These are phyloP conservation scores for Mellilla xanthometata DNA, from an alignment of 2,888 invertebrate species.

Conservation along the genomic window DNA sequence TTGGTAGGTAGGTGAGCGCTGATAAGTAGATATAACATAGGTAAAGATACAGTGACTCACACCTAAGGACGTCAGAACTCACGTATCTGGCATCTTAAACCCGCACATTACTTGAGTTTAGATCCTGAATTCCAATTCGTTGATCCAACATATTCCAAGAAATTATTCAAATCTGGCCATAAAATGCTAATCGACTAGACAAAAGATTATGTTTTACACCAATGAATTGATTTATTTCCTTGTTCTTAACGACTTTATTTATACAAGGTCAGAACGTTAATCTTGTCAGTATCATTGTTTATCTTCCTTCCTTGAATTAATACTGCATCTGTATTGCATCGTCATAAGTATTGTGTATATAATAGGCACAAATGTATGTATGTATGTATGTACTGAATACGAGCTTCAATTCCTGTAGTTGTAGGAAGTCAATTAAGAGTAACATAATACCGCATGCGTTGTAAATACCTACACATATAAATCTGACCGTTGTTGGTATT, in stretches of 20 bases:
- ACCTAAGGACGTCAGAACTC: constrained; percentile 35
- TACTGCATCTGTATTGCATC: background rate
- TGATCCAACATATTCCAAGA: constrained; percentile 38
- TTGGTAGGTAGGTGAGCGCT: constrained; percentile 6
- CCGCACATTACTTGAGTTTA: constrained; percentile 27
- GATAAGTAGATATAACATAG: constrained; percentile 16
- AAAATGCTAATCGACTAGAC: constrained; percentile 17
- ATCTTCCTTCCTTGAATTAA: constrained; percentile 23
- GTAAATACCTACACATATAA: constrained; percentile 29
- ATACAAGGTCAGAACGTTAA: constrained; percentile 30
- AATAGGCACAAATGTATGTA: background rate
- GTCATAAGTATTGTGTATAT: background rate
- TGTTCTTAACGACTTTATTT: constrained; percentile 17
- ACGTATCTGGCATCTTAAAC: constrained; percentile 37
- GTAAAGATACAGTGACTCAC: constrained; percentile 42
- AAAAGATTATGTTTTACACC: constrained; percentile 12
- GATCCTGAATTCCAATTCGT: constrained; percentile 44
- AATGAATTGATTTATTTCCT: constrained; percentile 24
- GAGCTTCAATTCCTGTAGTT: constrained; percentile 26
- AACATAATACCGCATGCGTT: constrained; percentile 20
- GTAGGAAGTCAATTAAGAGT: constrained; percentile 36
- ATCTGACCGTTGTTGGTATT: constrained; percentile 34
- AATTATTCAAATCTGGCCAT: constrained; percentile 24
- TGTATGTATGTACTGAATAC: constrained; percentile 8
- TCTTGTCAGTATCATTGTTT: constrained; percentile 24